A percentile compares a stretch with the other conserved stretches of the same genome.
phyloP scores from a whole-genome alignment of 2,797 vertebrate species.

The Melanogrammus aeglefinus region DNA sequence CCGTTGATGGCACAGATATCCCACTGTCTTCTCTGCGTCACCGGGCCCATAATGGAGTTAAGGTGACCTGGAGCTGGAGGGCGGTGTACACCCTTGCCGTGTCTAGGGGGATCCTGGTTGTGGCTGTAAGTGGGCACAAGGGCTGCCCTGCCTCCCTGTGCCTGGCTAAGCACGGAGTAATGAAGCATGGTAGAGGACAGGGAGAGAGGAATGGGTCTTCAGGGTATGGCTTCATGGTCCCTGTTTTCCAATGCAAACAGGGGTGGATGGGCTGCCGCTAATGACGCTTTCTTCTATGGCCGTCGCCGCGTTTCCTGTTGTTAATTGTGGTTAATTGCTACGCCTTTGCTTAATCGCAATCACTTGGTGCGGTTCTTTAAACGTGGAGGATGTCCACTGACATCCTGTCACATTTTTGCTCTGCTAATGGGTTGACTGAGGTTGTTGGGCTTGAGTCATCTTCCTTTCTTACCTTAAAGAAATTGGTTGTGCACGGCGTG shows the following conservation, averaged over 20 bases:
- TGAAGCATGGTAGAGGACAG: conserved; percentile 66
- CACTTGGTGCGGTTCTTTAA: conserved; percentile 13
- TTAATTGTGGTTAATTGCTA: conserved; percentile 29
- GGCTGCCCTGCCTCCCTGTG: conserved; percentile 67
- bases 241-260: conserved; percentile 74
- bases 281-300: conserved; percentile 66
- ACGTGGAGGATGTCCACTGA: conserved; percentile 12
- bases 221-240: conserved; percentile 68
- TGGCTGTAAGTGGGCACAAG: conserved; percentile 49
- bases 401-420: conserved; percentile 12
- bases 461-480: conserved; percentile 35
- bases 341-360: conserved; percentile 33
- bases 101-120: conserved; percentile 53
- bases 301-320: conserved; percentile 51
- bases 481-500: conserved; percentile 48
- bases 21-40: conserved; percentile 28
- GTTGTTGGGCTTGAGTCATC: not conserved
- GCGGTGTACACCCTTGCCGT: conserved; percentile 43
- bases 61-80: conserved; percentile 59
- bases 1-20: not conserved
- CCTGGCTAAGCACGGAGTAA: conserved; percentile 75
- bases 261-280: conserved; percentile 62
- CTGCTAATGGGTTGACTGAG: not conserved
- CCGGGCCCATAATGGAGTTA: conserved; percentile 42
- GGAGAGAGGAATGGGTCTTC: conserved; percentile 70